Evolutionary conservation across 2,888 invertebrate genomes (phyloP), one percentile per base, ranked within the genome.

Genomic region (Neoitamus cyanurus): DNA sequence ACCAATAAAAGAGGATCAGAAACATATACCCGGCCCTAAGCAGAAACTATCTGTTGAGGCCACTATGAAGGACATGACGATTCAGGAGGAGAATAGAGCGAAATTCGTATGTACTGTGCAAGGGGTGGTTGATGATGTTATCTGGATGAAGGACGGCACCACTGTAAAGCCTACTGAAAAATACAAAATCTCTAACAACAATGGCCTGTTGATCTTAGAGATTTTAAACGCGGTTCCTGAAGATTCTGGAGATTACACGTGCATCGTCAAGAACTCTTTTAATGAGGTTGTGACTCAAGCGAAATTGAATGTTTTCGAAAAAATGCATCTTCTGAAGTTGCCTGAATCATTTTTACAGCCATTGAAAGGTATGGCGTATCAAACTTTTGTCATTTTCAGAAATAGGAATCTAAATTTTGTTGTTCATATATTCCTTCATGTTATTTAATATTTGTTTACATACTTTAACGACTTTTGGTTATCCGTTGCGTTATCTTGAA

Each of bases 161-260:
- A 89, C 75, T 90, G 89, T 93, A 85, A 91, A 92, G 30, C 89
- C 92, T 84, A 92, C 92, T 88, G 89, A 92, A 46, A 93, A 93
- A 86, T 94, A 92, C 88, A 91, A 80, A 15, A 77, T 90, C 88
- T 93, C 92, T 0, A 93, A 92, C 84, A 92, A 92, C 0, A 93
- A 95, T 88, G 96, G 96, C 0, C 92, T 95, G 30, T 94, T 95
- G 4, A 95, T 94, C 72, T 89, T 97, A 84, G 96, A 97, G 91
- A 93, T 97, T 15, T 91, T 94, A 48, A 94, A 95, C 88, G 94
- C 94, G 0, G 92, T 92, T 0, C 92, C 93, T 0, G 93, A 92
- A 82, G 97, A 97, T 90, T 93, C 94, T 2, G 97, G 95, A 1
- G 94, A 95, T 88, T 97, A 97, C 88, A 94, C 94, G 13, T 97